Conservation (phyloP, 2,888 invertebrate species). For the Octodonta nipae region DNA sequence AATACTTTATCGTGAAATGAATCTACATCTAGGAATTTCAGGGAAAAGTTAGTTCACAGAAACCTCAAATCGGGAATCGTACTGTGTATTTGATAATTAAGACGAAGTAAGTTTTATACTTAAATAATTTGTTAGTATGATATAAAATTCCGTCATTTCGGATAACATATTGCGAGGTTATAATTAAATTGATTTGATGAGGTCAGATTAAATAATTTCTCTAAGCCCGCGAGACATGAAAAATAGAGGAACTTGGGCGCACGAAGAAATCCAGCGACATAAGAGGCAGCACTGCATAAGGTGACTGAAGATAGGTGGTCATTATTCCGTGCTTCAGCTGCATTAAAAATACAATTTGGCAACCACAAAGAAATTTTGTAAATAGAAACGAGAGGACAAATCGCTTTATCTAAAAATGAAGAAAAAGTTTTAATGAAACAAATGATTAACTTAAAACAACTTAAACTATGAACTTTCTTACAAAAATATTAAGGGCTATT, state of each 20-base stretch:
- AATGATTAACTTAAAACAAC: too few species aligned
- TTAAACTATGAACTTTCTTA: too few species aligned
- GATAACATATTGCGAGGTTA: conserved; percentile 1
- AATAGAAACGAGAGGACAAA: neutral
- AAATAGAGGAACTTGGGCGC: neutral
- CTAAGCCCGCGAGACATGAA: neutral
- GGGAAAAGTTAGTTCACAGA: conserved; percentile 1
- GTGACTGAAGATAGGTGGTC: conserved; percentile 1
- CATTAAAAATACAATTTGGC: neutral
- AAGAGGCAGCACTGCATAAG: neutral
- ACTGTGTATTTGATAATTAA: neutral
- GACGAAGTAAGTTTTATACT: neutral
- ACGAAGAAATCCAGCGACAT: conserved; percentile 1
- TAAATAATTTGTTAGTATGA: conserved; percentile 1
- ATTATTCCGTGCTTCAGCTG: conserved; percentile 1
- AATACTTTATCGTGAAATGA: too few species aligned
- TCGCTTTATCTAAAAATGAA: conserved; percentile 1
- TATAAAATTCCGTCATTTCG: conserved; percentile 1
- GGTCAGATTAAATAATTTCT: neutral
- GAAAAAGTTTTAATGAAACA: neutral
- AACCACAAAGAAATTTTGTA: neutral
- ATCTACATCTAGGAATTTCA: too few species aligned
- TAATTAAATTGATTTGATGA: neutral
- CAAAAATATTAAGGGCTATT: too few species aligned
- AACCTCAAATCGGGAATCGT: too few species aligned